Evolutionary conservation across 1,140 invertebrate species (phyloP).

Genomic region (Cyrtorhinus lividipennis): DNA sequence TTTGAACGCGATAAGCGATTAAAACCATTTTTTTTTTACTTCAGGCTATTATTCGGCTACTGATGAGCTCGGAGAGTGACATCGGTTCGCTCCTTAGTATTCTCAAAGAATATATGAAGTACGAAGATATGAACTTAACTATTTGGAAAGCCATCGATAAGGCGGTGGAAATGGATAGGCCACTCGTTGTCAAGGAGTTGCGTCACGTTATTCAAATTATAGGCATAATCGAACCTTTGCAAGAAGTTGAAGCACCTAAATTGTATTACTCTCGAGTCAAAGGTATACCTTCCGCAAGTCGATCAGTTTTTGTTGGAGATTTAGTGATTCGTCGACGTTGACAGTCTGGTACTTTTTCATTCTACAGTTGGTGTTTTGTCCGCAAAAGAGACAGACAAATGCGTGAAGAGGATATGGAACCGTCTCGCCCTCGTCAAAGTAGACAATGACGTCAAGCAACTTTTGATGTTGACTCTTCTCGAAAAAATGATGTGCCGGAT

Average conservation of each 20-base stretch:
- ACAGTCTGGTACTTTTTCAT: too few species aligned
- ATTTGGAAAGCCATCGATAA: conserved; percentile 13
- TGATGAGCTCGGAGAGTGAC: neutral
- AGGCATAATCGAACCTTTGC: neutral
- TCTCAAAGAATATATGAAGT: conserved; percentile 4
- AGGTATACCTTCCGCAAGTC: too few species aligned
- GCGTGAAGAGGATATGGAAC: neutral
- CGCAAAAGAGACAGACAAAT: conserved; percentile 32
- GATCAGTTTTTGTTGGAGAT: conserved; percentile 41
- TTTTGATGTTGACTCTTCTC: conserved; percentile 62
- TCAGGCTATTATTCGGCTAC: neutral
- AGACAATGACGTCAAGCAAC: conserved; percentile 38
- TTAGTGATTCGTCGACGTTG: too few species aligned
- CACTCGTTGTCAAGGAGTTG: neutral
- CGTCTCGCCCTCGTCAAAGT: neutral
- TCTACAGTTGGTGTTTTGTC: conserved; percentile 44
- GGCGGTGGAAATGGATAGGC: neutral
- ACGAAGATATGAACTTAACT: conserved; percentile 9
- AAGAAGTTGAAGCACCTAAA: neutral
- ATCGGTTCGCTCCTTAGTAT: neutral
- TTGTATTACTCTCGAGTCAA: neutral
- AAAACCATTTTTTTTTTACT: too few species aligned
- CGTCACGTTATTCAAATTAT: neutral
- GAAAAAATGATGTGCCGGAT: conserved; percentile 70
- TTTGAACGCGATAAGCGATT: too few species aligned